Percentiles rank a stretch among this genome's conserved stretches.
Conservation (phyloP, 2,888 invertebrate genomes). For the Apamea crenata region DNA sequence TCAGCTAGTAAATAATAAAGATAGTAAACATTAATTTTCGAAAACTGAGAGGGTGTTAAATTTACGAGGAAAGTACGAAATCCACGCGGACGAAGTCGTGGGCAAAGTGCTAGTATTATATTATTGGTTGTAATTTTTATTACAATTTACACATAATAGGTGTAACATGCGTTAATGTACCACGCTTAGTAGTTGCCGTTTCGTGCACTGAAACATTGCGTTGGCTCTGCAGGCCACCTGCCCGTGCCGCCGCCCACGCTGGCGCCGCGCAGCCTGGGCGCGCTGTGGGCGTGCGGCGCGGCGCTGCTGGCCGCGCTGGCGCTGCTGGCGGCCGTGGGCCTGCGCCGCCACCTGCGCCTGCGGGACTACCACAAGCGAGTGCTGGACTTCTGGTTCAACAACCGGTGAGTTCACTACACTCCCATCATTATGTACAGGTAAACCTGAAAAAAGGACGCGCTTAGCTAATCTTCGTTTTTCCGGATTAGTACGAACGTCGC, state of each 20-base stretch:
- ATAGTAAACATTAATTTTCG: too few species aligned
- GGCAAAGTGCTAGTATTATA: too few species aligned
- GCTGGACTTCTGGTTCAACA: conserved; percentile 64
- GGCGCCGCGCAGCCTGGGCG: conserved; percentile 28
- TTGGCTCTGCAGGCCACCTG: conserved; percentile 25
- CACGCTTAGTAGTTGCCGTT: background rate
- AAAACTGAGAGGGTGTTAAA: too few species aligned
- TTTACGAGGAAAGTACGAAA: too few species aligned
- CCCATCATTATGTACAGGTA: background rate
- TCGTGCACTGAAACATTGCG: background rate
- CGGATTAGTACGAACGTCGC: background rate
- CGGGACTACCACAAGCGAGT: conserved; percentile 63
- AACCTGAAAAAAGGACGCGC: too few species aligned
- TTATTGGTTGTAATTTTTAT: too few species aligned
- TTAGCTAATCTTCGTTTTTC: background rate
- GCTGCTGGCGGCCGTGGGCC: conserved; percentile 48
- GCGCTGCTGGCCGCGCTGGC: conserved; percentile 43
- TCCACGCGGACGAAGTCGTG: too few species aligned
- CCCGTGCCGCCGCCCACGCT: background rate
- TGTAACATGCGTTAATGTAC: background rate
- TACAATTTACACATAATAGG: background rate
- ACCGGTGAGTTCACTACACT: conserved; percentile 57
- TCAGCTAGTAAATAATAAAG: too few species aligned
- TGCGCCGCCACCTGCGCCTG: conserved; percentile 42
- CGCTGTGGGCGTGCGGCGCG: conserved; percentile 51